These are phyloP conservation scores for Macquaria ambigua DNA, from an alignment of 2,113 vertebrate species.

Conservation along the genomic window DNA sequence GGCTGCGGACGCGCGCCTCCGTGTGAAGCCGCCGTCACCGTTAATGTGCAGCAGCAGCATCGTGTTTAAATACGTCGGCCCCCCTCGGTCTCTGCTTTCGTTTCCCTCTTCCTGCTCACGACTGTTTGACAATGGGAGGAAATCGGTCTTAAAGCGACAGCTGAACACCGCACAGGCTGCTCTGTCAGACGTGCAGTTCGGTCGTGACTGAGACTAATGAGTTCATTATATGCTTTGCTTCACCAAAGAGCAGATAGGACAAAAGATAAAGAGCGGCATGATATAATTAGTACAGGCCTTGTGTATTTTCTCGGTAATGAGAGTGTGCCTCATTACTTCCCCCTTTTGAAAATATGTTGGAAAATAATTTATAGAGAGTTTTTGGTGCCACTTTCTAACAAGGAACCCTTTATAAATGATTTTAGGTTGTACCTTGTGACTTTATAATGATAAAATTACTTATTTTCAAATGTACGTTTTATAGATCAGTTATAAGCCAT, in stretches of 20 bases:
- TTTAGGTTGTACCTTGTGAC: neutral
- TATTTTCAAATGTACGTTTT: too few relatives aligned
- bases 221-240: conserved; percentile 50
- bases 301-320: conserved; percentile 6
- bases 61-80: conserved; percentile 85
- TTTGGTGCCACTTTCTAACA: neutral
- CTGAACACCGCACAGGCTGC: conserved; percentile 43
- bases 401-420: neutral
- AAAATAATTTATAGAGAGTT: neutral
- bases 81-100: conserved; percentile 89
- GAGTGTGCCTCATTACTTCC: neutral
- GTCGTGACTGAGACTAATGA: conserved; percentile 80
- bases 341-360: neutral
- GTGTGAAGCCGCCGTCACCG: conserved; percentile 34
- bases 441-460: neutral
- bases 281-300: neutral
- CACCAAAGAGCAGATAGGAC: conserved; percentile 26
- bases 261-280: conserved; percentile 41
- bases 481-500: neutral
- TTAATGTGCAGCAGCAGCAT: conserved; percentile 64
- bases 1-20: conserved; percentile 37
- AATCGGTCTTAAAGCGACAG: conserved; percentile 97
- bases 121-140: conserved; percentile 98
- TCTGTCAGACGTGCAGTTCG: conserved; percentile 33
- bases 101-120: conserved; percentile 99